Evolutionary conservation across 2,888 invertebrate species (phyloP).

Genomic region (Parnassius mnemosyne): DNA sequence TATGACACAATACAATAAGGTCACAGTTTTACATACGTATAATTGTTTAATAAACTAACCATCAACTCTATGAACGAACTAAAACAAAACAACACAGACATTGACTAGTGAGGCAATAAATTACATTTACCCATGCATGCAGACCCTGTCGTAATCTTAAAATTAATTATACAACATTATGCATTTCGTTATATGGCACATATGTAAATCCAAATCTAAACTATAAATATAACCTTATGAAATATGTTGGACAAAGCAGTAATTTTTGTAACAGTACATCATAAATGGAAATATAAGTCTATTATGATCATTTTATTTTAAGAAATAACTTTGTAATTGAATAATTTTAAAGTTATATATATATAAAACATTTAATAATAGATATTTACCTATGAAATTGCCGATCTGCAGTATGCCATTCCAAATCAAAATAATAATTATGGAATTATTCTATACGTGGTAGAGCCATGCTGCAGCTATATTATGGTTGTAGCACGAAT

Average conservation of each 20-base stretch:
- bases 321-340: too few species aligned
- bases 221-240: neutral
- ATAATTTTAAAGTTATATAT: too few species aligned
- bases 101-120: constrained; percentile 57
- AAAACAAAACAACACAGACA: constrained; percentile 42
- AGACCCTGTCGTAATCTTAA: constrained; percentile 37
- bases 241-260: neutral
- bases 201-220: neutral
- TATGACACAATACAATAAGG: neutral
- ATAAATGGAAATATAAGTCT: too few species aligned
- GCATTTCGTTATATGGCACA: constrained; percentile 22
- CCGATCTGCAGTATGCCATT: too few species aligned
- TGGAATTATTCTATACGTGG: too few species aligned
- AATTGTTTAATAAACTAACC: constrained; percentile 3
- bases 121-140: constrained; percentile 27
- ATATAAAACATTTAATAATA: too few species aligned
- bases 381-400: too few species aligned
- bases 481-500: too few species aligned
- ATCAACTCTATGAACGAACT: neutral
- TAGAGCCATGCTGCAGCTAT: too few species aligned
- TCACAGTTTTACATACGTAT: neutral
- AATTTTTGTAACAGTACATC: neutral
- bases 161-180: constrained; percentile 11
- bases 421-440: too few species aligned
- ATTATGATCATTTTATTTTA: too few species aligned